These are phyloP conservation scores for Diprion similis DNA, from an alignment of 1,140 invertebrate genomes.

Conservation along the genomic window DNA sequence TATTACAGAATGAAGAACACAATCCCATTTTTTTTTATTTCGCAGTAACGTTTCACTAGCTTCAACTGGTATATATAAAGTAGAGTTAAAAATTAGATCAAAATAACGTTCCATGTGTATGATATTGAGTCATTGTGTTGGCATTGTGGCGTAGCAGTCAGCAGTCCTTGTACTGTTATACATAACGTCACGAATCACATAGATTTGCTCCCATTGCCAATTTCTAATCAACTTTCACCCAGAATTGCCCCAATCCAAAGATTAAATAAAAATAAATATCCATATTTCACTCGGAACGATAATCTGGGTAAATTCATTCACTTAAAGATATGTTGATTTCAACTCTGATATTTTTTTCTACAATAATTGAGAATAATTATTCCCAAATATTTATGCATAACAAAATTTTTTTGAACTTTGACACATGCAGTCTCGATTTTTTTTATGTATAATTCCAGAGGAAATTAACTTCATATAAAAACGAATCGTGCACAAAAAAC, in stretches of 20 bases:
- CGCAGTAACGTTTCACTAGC: neutral
- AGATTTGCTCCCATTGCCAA: slow-evolving; percentile 36
- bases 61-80: slow-evolving; percentile 17
- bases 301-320: too few relatives aligned
- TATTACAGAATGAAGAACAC: neutral
- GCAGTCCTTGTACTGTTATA: slow-evolving; percentile 46
- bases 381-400: neutral
- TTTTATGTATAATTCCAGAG: neutral
- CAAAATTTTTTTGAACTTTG: neutral
- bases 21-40: neutral
- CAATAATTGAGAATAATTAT: neutral
- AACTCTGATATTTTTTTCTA: too few relatives aligned
- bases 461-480: neutral
- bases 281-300: too few relatives aligned
- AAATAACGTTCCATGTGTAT: slow-evolving; percentile 29
- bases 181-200: slow-evolving; percentile 36
- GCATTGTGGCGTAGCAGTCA: slow-evolving; percentile 50
- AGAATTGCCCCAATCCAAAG: neutral
- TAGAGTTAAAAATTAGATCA: slow-evolving; percentile 33
- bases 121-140: slow-evolving; percentile 39
- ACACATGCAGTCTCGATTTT: neutral
- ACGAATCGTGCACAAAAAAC: neutral
- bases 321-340: too few relatives aligned
- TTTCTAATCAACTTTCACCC: slow-evolving; percentile 28
- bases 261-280: too few relatives aligned